A percentile compares a stretch with the other conserved stretches of the same genome.
Conservation (phyloP, 2,888 invertebrate genomes). For the Leptinotarsa rubiginosa region DNA sequence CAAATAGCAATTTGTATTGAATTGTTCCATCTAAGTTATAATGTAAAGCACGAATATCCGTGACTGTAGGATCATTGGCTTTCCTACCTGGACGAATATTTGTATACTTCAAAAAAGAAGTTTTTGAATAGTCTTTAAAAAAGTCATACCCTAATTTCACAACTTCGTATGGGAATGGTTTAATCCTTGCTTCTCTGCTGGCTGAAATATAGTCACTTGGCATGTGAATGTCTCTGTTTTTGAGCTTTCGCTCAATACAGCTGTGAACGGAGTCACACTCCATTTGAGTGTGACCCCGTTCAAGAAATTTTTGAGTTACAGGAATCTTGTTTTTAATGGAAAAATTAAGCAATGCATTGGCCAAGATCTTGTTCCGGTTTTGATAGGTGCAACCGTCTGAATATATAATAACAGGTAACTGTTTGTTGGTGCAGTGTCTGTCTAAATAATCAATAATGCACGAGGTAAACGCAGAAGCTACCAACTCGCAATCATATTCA, state of each 20-base stretch:
- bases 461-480: slow-evolving; percentile 1
- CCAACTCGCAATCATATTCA: neutral
- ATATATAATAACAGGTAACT: slow-evolving; percentile 1
- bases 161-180: slow-evolving; percentile 19
- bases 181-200: slow-evolving; percentile 22
- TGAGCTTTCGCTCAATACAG: slow-evolving; percentile 15
- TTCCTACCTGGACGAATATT: slow-evolving; percentile 16
- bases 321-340: slow-evolving; percentile 19
- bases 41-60: slow-evolving; percentile 11
- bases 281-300: slow-evolving; percentile 26
- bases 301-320: slow-evolving; percentile 37
- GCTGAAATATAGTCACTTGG: slow-evolving; percentile 20
- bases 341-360: slow-evolving; percentile 12
- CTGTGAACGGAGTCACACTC: slow-evolving; percentile 26
- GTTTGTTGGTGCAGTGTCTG: neutral
- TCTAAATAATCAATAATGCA: neutral
- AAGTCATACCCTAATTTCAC: slow-evolving; percentile 17
- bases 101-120: slow-evolving; percentile 2
- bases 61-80: slow-evolving; percentile 21
- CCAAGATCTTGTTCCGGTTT: slow-evolving; percentile 11
- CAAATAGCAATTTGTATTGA: slow-evolving; percentile 24
- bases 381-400: slow-evolving; percentile 21
- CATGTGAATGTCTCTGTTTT: slow-evolving; percentile 18
- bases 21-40: slow-evolving; percentile 15
- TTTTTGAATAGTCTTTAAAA: slow-evolving; percentile 19